Evolutionary conservation across 2,888 invertebrate genomes (phyloP).

Genomic region (Pocota personata): DNA sequence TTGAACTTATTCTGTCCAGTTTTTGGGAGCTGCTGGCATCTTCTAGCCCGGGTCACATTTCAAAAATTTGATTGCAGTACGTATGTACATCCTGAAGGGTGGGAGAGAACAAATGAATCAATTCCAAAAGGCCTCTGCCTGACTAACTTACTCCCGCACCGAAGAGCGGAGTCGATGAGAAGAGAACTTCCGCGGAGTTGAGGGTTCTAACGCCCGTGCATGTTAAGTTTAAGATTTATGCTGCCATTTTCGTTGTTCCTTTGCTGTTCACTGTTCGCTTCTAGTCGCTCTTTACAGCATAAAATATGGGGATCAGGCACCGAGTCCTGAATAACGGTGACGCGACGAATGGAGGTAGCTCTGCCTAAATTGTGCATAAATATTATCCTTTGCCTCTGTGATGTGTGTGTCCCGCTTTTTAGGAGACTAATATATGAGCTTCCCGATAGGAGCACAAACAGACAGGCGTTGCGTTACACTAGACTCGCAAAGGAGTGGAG

Average conservation of each 20-base stretch:
- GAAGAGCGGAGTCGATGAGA: slow-evolving; percentile 45
- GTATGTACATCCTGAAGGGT: not conserved
- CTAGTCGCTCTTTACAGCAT: slow-evolving; percentile 36
- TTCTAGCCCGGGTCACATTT: slow-evolving; percentile 46
- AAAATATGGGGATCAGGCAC: slow-evolving; percentile 56
- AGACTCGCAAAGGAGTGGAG: not conserved
- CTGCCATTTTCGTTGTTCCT: slow-evolving; percentile 66
- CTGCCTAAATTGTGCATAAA: slow-evolving; percentile 71
- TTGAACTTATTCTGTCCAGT: slow-evolving; percentile 25
- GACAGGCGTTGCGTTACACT: not conserved
- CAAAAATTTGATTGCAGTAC: slow-evolving; percentile 59
- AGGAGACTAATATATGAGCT: slow-evolving; percentile 61
- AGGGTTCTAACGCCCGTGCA: slow-evolving; percentile 34
- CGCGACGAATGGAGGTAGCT: slow-evolving; percentile 57
- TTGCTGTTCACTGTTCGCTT: slow-evolving; percentile 22
- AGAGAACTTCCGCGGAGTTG: slow-evolving; percentile 37
- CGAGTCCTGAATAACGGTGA: slow-evolving; percentile 45
- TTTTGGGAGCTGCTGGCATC: slow-evolving; percentile 24
- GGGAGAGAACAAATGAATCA: slow-evolving; percentile 55
- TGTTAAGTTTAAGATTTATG: slow-evolving; percentile 72
- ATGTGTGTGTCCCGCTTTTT: slow-evolving; percentile 27
- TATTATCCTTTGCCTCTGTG: slow-evolving; percentile 53
- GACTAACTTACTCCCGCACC: slow-evolving; percentile 1
- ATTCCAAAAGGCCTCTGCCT: slow-evolving; percentile 23
- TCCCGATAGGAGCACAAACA: slow-evolving; percentile 50